Evolutionary conservation across 2,113 vertebrate genomes (phyloP).

Genomic region (Diphyllodes magnificus): DNA sequence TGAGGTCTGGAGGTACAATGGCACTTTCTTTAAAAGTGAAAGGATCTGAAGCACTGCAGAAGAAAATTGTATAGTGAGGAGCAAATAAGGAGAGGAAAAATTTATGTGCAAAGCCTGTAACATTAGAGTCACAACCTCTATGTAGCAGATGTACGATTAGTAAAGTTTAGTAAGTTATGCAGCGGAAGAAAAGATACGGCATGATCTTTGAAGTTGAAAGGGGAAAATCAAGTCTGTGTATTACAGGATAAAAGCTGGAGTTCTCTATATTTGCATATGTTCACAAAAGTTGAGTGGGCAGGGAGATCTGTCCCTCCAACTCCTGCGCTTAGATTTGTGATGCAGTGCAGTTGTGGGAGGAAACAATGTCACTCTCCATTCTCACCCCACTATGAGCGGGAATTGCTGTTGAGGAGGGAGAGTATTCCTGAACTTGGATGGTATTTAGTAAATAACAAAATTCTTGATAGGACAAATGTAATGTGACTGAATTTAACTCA

Average conservation of each 20-base stretch:
- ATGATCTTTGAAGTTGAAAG: not conserved
- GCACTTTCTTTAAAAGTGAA: conserved; percentile 40
- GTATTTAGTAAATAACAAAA: not conserved
- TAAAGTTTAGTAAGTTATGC: not conserved
- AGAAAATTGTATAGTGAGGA: not conserved
- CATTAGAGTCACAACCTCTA: not conserved
- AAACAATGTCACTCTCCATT: not conserved
- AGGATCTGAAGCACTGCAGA: conserved; percentile 13
- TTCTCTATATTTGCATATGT: not conserved
- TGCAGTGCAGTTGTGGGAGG: not conserved
- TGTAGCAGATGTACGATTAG: not conserved
- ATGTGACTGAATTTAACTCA: not conserved
- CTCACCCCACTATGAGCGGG: not conserved
- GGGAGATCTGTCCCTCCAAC: not conserved
- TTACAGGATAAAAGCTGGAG: not conserved
- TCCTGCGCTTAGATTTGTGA: not conserved
- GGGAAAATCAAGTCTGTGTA: not conserved
- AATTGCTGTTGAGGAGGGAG: not conserved
- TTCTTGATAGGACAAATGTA: not conserved
- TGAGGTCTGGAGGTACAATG: conserved; percentile 47
- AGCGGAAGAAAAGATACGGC: not conserved
- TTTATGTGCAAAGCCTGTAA: not conserved
- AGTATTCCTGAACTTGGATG: not conserved
- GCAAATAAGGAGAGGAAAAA: not conserved
- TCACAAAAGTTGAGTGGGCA: not conserved